Conservation (phyloP, 1,140 invertebrate genomes). For the Cheumatopsyche charites region DNA sequence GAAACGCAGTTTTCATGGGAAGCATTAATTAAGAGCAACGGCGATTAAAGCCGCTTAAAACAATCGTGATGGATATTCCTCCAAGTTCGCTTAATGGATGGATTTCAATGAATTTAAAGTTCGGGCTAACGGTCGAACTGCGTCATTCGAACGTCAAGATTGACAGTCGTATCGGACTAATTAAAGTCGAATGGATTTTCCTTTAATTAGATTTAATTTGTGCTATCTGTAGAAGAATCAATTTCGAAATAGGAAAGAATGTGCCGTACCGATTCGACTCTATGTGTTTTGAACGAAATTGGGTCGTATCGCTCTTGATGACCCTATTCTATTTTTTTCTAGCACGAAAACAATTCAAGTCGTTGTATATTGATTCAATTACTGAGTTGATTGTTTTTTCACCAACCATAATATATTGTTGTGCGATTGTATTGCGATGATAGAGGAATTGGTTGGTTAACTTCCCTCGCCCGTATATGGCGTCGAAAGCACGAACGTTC, state of each 20-base stretch:
- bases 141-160: too few relatives aligned
- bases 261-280: too few relatives aligned
- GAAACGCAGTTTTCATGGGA: constrained; percentile 38
- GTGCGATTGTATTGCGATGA: constrained; percentile 25
- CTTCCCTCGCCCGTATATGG: constrained; percentile 33
- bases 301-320: not conserved
- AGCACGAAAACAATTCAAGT: not conserved
- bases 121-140: not conserved
- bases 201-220: too few relatives aligned
- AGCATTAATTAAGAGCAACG: constrained; percentile 42
- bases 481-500: constrained; percentile 16
- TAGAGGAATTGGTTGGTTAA: constrained; percentile 25
- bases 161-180: too few relatives aligned
- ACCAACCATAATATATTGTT: constrained; percentile 2
- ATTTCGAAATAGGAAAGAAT: too few relatives aligned
- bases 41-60: constrained; percentile 45
- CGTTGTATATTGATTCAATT: constrained; percentile 24
- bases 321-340: not conserved
- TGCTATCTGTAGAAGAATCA: too few relatives aligned
- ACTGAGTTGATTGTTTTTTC: constrained; percentile 22
- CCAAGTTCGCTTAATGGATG: constrained; percentile 12
- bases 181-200: too few relatives aligned
- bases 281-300: too few relatives aligned
- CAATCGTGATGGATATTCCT: constrained; percentile 41
- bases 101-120: constrained; percentile 22